phyloP scores from a whole-genome alignment of 2,888 invertebrate species.

The Sphaerophoria rueppellii region DNA sequence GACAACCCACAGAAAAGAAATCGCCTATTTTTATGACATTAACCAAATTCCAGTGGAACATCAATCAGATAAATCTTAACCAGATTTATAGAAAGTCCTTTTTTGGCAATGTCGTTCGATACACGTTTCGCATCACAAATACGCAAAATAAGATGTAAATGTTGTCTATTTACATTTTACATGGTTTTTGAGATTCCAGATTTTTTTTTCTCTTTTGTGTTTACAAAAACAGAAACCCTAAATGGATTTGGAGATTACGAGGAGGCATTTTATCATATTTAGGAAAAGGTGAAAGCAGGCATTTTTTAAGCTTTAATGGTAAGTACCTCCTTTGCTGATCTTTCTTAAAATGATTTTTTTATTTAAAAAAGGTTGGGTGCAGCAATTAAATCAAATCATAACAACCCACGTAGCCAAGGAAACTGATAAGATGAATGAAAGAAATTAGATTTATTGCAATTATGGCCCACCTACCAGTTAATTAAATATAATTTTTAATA shows the following conservation, averaged over 20 bases:
- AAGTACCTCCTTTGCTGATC: neutral
- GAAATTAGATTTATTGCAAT: no score
- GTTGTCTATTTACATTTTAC: conserved; percentile 10
- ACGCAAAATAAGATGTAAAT: conserved; percentile 15
- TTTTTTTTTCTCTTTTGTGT: neutral
- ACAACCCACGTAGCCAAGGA: no score
- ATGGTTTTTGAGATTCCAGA: conserved; percentile 11
- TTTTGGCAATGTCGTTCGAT: neutral
- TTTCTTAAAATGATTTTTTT: no score
- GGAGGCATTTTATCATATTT: conserved; percentile 13
- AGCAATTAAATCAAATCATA: no score
- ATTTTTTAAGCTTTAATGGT: neutral
- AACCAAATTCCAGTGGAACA: neutral
- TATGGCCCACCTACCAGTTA: no score
- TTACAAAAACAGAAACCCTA: neutral
- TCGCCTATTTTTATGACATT: neutral
- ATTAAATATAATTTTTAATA: no score
- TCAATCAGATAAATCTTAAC: conserved; percentile 24
- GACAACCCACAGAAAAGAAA: no score
- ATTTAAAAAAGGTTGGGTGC: no score
- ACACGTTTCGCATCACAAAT: conserved; percentile 14
- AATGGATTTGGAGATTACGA: conserved; percentile 15
- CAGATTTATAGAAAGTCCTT: neutral
- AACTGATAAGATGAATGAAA: no score
- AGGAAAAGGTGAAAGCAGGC: neutral